phyloP scores from a whole-genome alignment of 1,140 invertebrate species.

The Drosophila serrata region DNA sequence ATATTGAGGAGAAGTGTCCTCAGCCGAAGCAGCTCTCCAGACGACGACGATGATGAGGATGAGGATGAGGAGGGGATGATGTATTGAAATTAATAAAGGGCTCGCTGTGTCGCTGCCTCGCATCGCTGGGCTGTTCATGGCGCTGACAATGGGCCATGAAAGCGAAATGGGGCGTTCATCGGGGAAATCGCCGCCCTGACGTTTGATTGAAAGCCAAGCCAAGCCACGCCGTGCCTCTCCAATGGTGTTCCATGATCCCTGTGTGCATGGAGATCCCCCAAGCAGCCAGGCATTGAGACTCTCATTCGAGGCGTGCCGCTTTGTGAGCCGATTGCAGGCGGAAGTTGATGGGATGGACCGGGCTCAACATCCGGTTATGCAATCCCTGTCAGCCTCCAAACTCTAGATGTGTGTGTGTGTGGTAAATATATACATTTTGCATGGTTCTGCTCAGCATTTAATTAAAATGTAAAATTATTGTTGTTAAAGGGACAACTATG shows the following conservation, averaged over 20 bases:
- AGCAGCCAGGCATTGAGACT: conserved; percentile 37
- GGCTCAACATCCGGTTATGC: conserved; percentile 63
- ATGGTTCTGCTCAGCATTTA: conserved; percentile 45
- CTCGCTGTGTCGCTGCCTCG: conserved; percentile 40
- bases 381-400: not conserved
- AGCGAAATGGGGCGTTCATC: conserved; percentile 40
- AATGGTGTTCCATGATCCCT: conserved; percentile 1
- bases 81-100: conserved; percentile 79
- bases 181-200: conserved; percentile 48
- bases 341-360: conserved; percentile 51
- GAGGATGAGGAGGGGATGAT: conserved; percentile 31
- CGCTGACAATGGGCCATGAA: conserved; percentile 76
- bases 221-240: not conserved
- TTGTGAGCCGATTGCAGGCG: conserved; percentile 59
- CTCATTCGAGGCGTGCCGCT: conserved; percentile 48
- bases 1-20: conserved; percentile 43
- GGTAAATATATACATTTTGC: conserved; percentile 25
- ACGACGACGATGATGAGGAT: not conserved
- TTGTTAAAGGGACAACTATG: conserved; percentile 22
- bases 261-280: conserved; percentile 5
- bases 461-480: conserved; percentile 64
- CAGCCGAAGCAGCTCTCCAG: conserved; percentile 34
- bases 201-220: conserved; percentile 50
- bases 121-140: conserved; percentile 25
- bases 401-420: not conserved